Evolutionary conservation across 2,888 invertebrate species (phyloP), one percentile per base, ranked within the genome.

Genomic region (Hydroisotoma schaefferi): DNA sequence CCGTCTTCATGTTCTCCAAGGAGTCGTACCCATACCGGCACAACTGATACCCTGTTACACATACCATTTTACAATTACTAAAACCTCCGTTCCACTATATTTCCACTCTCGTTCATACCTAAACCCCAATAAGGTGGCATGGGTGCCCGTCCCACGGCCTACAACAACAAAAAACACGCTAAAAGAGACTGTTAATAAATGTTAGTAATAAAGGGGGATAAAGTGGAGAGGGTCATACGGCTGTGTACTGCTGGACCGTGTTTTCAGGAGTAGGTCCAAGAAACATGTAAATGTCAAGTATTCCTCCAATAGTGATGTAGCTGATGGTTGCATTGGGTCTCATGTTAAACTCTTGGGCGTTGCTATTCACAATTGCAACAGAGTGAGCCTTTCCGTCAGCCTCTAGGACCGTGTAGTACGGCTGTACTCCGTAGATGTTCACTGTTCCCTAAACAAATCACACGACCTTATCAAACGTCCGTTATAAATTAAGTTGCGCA

Each of bases 71-170:
- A 43, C 12, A 43, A 6, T 18, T 43, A 6, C 43, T 15, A 43
- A 43, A 20, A 10, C 12, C 18, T 43, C 18, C 43, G 6, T 15
- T 15, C 43, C 20, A 6, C 6, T 43, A 43, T 43, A 5, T 6
- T 15, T 43, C 8, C 8, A 33, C 15, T 33, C 6, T 33, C 33
- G 6, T 33, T 33, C 6, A 8, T 46, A 46, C 46, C 92, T 0
- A 93, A 81, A 1, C 86, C 80, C 92, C 92, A 93, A 75, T 88
- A 89, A 0, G 92, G 90, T 1, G 91, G 91, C 82, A 92, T 81
- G 74, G 83, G 83, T 0, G 91, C 89, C 59, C 82, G 79, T 0
- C 91, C 46, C 2, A 46, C 46, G 4, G 46, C 46, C 46, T 46
- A 25, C 4, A 23, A 15, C 12, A 43, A 18, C 33, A 6, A 43